Evolutionary conservation across 2,888 invertebrate genomes (phyloP).

Genomic region (Lepidonotus clava): DNA sequence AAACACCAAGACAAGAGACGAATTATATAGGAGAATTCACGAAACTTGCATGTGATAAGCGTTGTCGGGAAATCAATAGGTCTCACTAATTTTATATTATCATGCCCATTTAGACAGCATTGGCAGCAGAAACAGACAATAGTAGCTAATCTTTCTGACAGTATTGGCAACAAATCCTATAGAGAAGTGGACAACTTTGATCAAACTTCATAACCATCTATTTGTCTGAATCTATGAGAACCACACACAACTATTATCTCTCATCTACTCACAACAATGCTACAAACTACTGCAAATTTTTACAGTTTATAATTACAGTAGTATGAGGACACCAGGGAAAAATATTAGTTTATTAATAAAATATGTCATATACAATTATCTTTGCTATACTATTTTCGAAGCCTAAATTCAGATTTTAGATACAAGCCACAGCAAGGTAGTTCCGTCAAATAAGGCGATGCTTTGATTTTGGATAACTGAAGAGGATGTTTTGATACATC

Average conservation of each 20-base stretch:
- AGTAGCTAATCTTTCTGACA: not conserved
- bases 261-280: not conserved
- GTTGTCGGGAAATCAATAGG: too few relatives aligned
- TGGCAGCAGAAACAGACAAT: not conserved
- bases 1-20: constrained; percentile 16
- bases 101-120: constrained; percentile 5
- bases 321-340: not conserved
- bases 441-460: not conserved
- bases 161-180: too few relatives aligned
- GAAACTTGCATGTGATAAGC: not conserved
- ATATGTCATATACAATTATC: constrained; percentile 1
- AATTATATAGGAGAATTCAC: constrained; percentile 4
- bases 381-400: constrained; percentile 7
- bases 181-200: too few relatives aligned
- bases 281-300: not conserved
- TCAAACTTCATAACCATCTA: too few relatives aligned
- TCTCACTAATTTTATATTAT: not conserved
- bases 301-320: not conserved
- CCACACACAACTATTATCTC: not conserved
- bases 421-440: too few relatives aligned
- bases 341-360: not conserved
- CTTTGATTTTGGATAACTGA: not conserved
- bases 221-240: too few relatives aligned
- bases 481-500: constrained; percentile 2
- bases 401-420: too few relatives aligned